Conservation (phyloP, 1,140 invertebrate genomes). For the Artemia franciscana region DNA sequence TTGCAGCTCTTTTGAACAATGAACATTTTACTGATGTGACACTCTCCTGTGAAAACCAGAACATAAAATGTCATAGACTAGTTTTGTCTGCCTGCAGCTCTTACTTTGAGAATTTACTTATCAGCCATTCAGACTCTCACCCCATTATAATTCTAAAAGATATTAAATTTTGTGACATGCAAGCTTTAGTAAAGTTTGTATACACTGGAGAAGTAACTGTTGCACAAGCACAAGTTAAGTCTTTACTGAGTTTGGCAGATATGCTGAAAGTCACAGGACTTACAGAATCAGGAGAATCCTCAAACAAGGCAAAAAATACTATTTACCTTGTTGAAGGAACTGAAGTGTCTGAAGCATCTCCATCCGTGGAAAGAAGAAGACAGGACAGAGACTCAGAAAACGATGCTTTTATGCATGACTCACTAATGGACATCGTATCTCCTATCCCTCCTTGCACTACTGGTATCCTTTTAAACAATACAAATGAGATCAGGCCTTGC, state of each 20-base stretch:
- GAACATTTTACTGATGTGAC: constrained; percentile 22
- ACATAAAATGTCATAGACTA: constrained; percentile 22
- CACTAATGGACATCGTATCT: too few relatives aligned
- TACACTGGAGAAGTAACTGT: constrained; percentile 12
- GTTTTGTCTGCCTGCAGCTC: constrained; percentile 22
- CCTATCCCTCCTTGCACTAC: too few relatives aligned
- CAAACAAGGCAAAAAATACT: too few relatives aligned
- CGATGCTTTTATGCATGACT: too few relatives aligned
- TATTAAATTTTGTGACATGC: constrained; percentile 9
- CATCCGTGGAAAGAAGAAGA: too few relatives aligned
- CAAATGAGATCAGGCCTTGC: too few relatives aligned
- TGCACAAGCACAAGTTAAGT: constrained; percentile 10
- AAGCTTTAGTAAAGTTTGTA: constrained; percentile 10
- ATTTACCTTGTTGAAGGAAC: too few relatives aligned
- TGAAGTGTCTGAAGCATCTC: too few relatives aligned
- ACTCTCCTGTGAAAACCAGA: constrained; percentile 20
- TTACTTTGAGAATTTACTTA: constrained; percentile 21
- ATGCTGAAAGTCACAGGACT: constrained; percentile 43
- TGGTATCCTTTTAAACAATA: too few relatives aligned
- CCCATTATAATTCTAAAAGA: constrained; percentile 17
- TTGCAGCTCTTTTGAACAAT: constrained; percentile 18
- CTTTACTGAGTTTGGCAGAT: constrained; percentile 33
- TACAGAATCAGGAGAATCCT: constrained; percentile 7
- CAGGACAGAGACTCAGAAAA: too few relatives aligned
- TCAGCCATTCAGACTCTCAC: constrained; percentile 17